Percentiles rank a stretch among this genome's conserved stretches.
These are phyloP conservation scores for Nomada lathburiana DNA, from an alignment of 2,888 invertebrate species.

Conservation along the genomic window DNA sequence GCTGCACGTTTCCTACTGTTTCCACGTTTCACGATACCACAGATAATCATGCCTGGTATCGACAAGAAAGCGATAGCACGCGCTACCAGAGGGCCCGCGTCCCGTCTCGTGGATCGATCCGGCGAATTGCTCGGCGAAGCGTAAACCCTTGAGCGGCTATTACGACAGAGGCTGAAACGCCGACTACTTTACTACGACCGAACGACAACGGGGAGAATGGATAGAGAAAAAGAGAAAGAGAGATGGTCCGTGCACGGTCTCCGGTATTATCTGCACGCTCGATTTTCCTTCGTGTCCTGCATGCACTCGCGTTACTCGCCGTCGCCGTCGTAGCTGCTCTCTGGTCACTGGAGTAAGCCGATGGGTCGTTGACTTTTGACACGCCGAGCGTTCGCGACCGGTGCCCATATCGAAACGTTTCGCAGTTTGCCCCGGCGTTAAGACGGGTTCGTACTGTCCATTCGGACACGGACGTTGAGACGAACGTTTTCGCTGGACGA, in stretches of 20 bases:
- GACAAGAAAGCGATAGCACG: slow-evolving; percentile 52
- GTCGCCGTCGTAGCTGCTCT: neutral
- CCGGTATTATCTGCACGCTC: slow-evolving; percentile 45
- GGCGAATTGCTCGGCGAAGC: slow-evolving; percentile 60
- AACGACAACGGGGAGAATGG: slow-evolving; percentile 33
- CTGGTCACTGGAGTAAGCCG: slow-evolving; percentile 69
- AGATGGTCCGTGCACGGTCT: slow-evolving; percentile 23
- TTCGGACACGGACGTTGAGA: too few species aligned
- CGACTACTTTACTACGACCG: slow-evolving; percentile 42
- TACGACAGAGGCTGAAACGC: slow-evolving; percentile 46
- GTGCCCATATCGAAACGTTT: neutral
- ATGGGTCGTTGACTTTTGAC: slow-evolving; percentile 65
- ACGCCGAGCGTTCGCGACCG: slow-evolving; percentile 22
- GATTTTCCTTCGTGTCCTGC: slow-evolving; percentile 39
- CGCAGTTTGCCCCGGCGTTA: neutral
- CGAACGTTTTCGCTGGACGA: too few species aligned
- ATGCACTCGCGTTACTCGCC: neutral
- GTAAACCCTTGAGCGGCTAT: slow-evolving; percentile 51
- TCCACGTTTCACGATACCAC: slow-evolving; percentile 16
- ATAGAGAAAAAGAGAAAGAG: neutral
- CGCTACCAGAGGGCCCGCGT: slow-evolving; percentile 4
- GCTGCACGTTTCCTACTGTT: neutral
- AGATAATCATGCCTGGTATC: slow-evolving; percentile 46
- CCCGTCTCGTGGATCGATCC: slow-evolving; percentile 59
- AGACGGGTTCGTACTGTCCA: too few species aligned